Evolutionary conservation across 2,797 vertebrate species (phyloP).

Genomic region (Chromobotia macracanthus): DNA sequence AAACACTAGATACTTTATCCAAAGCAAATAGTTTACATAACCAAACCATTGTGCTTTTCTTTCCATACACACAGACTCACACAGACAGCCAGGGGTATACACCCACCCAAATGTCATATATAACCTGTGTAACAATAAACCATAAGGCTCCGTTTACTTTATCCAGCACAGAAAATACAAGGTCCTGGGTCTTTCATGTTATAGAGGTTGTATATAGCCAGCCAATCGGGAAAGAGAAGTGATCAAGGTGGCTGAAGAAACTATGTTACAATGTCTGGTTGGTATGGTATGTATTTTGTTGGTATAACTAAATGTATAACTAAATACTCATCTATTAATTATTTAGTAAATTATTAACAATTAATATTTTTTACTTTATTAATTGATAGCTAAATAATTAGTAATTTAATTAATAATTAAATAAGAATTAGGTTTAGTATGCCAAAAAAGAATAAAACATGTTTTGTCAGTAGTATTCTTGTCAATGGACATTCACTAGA

Average conservation of each 20-base stretch:
- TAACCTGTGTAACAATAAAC: constrained; percentile 22
- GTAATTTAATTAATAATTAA: too few relatives aligned
- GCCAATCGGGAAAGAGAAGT: neutral
- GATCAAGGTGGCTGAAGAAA: neutral
- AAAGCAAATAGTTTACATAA: constrained; percentile 44
- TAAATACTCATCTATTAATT: too few relatives aligned
- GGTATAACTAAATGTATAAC: too few relatives aligned
- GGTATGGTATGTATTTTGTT: too few relatives aligned
- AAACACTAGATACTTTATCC: constrained; percentile 32
- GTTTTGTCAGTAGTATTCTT: neutral
- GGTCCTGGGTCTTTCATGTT: neutral
- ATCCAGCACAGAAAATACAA: neutral
- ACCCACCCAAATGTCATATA: constrained; percentile 11
- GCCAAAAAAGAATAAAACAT: neutral
- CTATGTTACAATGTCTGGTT: too few relatives aligned
- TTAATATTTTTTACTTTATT: too few relatives aligned
- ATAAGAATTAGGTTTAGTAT: neutral
- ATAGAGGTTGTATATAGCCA: neutral
- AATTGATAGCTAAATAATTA: too few relatives aligned
- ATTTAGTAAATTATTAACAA: too few relatives aligned
- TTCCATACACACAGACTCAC: constrained; percentile 39
- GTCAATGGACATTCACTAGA: neutral
- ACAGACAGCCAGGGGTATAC: constrained; percentile 10
- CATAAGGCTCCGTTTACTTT: neutral
- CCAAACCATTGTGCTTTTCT: constrained; percentile 31